A percentile compares a stretch with the other conserved stretches of the same genome.
These are phyloP conservation scores for Oncorhynchus clarkii DNA, from an alignment of 2,113 vertebrate species.

Conservation along the genomic window DNA sequence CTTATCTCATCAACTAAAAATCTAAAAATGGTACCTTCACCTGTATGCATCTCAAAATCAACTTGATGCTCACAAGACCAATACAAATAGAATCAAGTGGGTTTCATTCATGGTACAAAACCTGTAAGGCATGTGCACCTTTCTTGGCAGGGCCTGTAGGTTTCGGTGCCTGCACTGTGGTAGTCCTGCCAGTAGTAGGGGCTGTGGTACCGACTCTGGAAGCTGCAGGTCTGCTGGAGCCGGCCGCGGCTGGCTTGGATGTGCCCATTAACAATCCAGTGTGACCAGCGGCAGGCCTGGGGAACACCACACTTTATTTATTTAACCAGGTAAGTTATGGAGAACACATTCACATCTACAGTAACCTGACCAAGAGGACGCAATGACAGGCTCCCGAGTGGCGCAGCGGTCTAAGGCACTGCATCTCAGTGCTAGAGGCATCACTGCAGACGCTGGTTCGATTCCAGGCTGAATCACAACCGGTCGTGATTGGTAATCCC, in stretches of 20 bases:
- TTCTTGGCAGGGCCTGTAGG: constrained; percentile 57
- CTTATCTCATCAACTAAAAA: not conserved
- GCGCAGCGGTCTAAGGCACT: too few relatives aligned
- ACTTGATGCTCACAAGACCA: too few relatives aligned
- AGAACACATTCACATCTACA: not conserved
- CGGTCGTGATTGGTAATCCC: too few relatives aligned
- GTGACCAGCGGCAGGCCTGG: constrained; percentile 45
- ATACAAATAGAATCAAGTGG: not conserved
- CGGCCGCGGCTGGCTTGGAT: constrained; percentile 34
- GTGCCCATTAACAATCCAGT: constrained; percentile 11
- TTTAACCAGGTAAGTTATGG: not conserved
- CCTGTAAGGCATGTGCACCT: constrained; percentile 52
- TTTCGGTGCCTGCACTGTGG: constrained; percentile 51
- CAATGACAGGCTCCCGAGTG: too few relatives aligned
- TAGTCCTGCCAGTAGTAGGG: constrained; percentile 56
- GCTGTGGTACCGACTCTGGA: constrained; percentile 43
- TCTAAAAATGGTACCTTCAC: not conserved
- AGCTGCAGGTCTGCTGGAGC: constrained; percentile 33
- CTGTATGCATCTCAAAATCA: too few relatives aligned
- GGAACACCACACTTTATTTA: constrained; percentile 1
- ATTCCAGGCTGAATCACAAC: too few relatives aligned
- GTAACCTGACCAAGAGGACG: too few relatives aligned
- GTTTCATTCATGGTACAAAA: not conserved
- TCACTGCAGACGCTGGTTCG: too few relatives aligned
- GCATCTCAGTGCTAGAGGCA: too few relatives aligned